These are phyloP conservation scores for Ibycter americanus DNA, from an alignment of 2,797 vertebrate genomes.

Conservation along the genomic window DNA sequence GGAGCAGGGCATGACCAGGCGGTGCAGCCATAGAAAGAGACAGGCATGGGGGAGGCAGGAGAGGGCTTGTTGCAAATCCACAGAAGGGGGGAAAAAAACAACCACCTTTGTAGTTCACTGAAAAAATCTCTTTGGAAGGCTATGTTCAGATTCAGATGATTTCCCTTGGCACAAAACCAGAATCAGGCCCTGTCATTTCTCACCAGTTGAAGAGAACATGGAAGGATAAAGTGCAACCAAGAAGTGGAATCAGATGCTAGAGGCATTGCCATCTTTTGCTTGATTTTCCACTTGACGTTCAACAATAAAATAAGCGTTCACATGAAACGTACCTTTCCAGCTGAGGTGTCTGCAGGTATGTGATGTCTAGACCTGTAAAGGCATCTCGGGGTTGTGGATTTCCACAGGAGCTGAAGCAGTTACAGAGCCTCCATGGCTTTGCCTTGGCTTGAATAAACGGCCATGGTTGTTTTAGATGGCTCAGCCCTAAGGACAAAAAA, in stretches of 20 bases:
- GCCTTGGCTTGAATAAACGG: neutral
- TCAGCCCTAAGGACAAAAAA: neutral
- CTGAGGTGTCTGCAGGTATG: neutral
- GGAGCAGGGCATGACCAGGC: conserved; percentile 23
- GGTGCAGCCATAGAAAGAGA: neutral
- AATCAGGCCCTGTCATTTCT: neutral
- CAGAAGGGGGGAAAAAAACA: neutral
- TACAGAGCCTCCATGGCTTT: neutral
- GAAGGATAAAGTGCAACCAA: neutral
- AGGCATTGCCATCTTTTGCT: neutral
- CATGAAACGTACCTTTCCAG: neutral
- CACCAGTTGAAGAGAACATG: neutral
- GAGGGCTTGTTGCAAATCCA: neutral
- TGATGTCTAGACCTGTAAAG: neutral
- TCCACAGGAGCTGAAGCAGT: neutral
- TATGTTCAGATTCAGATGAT: neutral
- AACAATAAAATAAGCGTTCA: neutral
- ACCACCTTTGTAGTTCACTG: neutral
- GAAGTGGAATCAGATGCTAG: neutral
- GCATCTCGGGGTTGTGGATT: neutral
- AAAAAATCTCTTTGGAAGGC: neutral
- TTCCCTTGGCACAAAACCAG: neutral
- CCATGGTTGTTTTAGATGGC: neutral
- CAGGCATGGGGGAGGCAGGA: neutral
- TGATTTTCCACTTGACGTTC: neutral